A percentile compares a stretch with the other conserved stretches of the same genome.
These are phyloP conservation scores for Disparrhopalites patrizii DNA, from an alignment of 2,888 invertebrate species.

Conservation along the genomic window DNA sequence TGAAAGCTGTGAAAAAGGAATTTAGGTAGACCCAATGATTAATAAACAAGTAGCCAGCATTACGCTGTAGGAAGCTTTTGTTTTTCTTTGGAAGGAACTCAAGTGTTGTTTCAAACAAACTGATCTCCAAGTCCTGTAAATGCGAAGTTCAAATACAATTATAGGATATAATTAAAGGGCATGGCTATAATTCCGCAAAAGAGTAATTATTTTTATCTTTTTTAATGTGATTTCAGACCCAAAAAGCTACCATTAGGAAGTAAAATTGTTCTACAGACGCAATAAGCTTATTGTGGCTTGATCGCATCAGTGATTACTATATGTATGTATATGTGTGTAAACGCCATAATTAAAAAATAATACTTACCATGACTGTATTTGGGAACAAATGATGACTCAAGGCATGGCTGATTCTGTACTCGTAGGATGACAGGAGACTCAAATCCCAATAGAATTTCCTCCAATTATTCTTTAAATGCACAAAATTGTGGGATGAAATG, in stretches of 20 bases:
- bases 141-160: neutral
- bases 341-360: neutral
- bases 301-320: too few species aligned
- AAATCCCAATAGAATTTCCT: constrained; percentile 49
- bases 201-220: too few species aligned
- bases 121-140: constrained; percentile 46
- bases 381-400: constrained; percentile 50
- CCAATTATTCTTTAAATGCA: constrained; percentile 49
- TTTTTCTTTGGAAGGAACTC: constrained; percentile 59
- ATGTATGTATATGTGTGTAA: too few species aligned
- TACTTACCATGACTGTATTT: constrained; percentile 48
- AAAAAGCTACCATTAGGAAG: too few species aligned
- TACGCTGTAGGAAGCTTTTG: constrained; percentile 57
- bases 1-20: constrained; percentile 32
- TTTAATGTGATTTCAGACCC: too few species aligned
- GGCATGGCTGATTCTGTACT: constrained; percentile 50
- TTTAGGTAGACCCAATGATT: constrained; percentile 54
- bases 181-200: too few species aligned
- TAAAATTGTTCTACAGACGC: too few species aligned
- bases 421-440: constrained; percentile 46
- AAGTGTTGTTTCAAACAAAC: constrained; percentile 56
- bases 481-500: constrained; percentile 49
- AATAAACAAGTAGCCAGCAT: constrained; percentile 57
- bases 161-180: too few species aligned
- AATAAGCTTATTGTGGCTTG: too few species aligned